These are phyloP conservation scores for Mesocentrotus franciscanus DNA, from an alignment of 53 echinoderm and acorn worm genomes.

Conservation along the genomic window DNA sequence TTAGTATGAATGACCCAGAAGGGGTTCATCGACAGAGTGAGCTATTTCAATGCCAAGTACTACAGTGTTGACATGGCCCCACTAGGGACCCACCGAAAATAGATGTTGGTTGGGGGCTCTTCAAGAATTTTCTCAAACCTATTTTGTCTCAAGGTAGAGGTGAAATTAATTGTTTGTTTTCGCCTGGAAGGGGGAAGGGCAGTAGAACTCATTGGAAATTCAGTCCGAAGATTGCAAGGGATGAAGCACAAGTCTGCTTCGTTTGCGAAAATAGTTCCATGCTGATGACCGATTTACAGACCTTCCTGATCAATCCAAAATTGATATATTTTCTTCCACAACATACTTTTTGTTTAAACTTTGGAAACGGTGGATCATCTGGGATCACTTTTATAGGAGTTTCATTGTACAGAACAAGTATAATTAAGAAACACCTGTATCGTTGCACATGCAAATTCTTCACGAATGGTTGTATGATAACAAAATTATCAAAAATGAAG, in stretches of 20 bases:
- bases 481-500: no score
- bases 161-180: slow-evolving; percentile 14
- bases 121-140: not conserved
- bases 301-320: no score
- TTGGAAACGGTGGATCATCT: not conserved
- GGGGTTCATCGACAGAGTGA: not conserved
- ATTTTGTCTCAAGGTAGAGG: slow-evolving; percentile 10
- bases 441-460: not conserved
- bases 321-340: no score
- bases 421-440: not conserved
- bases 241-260: no score
- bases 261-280: no score
- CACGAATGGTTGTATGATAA: not conserved
- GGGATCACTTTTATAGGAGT: not conserved
- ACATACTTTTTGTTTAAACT: no score
- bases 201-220: slow-evolving; percentile 7
- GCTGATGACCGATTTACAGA: no score
- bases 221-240: not conserved
- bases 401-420: no score
- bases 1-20: not conserved
- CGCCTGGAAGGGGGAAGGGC: not conserved
- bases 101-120: not conserved
- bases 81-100: not conserved
- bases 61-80: slow-evolving; percentile 15
- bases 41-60: slow-evolving; percentile 13